These are phyloP conservation scores for Sebastes schlegelii DNA, from an alignment of 2,113 vertebrate species.

Conservation along the genomic window DNA sequence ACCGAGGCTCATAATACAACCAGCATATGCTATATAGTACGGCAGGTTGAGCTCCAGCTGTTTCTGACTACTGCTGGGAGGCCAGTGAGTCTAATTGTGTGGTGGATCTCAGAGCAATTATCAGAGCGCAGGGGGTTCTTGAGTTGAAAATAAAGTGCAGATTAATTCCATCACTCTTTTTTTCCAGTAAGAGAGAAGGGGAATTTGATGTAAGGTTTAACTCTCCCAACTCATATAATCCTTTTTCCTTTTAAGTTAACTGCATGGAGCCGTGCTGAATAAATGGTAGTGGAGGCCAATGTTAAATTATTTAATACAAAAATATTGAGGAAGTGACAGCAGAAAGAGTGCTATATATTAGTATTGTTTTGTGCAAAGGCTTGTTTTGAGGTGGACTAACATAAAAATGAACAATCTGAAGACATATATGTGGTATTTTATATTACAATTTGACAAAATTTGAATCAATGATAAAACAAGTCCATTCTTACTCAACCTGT, in stretches of 20 bases:
- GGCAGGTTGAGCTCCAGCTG: neutral
- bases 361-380: neutral
- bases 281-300: neutral
- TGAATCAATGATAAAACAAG: neutral
- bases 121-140: neutral
- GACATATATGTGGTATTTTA: neutral
- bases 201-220: neutral
- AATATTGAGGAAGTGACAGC: neutral
- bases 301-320: neutral
- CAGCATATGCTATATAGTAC: neutral
- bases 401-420: neutral
- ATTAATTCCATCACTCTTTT: slow-evolving; percentile 29
- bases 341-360: too few species aligned
- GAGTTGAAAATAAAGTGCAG: slow-evolving; percentile 36
- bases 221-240: neutral
- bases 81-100: neutral
- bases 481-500: too few species aligned
- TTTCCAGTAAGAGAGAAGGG: neutral
- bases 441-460: neutral
- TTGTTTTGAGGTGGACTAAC: neutral
- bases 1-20: slow-evolving; percentile 21
- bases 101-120: slow-evolving; percentile 39
- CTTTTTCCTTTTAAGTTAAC: neutral
- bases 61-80: neutral
- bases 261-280: neutral